Evolutionary conservation across 2,888 invertebrate species (phyloP).

Genomic region (Xylota sylvarum): DNA sequence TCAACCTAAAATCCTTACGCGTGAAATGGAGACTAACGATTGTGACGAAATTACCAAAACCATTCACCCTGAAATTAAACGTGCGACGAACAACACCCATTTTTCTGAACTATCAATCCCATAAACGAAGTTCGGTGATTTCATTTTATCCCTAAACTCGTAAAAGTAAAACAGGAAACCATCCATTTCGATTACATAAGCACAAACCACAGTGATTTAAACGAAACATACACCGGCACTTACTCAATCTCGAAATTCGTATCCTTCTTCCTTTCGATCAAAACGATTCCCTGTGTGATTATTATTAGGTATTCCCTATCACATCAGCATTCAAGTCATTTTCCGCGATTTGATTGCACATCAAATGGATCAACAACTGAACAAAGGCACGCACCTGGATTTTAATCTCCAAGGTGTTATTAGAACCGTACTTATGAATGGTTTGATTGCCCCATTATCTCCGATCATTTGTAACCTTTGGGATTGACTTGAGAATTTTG

Average conservation of each 20-base stretch:
- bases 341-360: slow-evolving; percentile 17
- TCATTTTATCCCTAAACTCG: neutral
- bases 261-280: neutral
- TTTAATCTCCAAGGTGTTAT: slow-evolving; percentile 10
- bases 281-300: neutral
- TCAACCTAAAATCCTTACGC: too few species aligned
- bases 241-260: neutral
- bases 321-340: slow-evolving; percentile 3
- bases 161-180: neutral
- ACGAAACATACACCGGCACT: slow-evolving; percentile 3
- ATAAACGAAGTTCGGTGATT: neutral
- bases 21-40: too few species aligned
- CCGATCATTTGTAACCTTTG: slow-evolving; percentile 5
- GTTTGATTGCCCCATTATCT: slow-evolving; percentile 28
- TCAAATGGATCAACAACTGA: slow-evolving; percentile 9
- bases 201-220: neutral
- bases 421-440: slow-evolving; percentile 3
- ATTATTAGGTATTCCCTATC: slow-evolving; percentile 1
- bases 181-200: neutral
- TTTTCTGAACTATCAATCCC: neutral
- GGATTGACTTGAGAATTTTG: neutral
- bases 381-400: slow-evolving; percentile 14
- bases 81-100: too few species aligned
- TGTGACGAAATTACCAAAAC: too few species aligned
- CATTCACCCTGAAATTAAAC: too few species aligned